Conservation (phyloP, 1,140 invertebrate genomes). For the Cherax destructor region DNA sequence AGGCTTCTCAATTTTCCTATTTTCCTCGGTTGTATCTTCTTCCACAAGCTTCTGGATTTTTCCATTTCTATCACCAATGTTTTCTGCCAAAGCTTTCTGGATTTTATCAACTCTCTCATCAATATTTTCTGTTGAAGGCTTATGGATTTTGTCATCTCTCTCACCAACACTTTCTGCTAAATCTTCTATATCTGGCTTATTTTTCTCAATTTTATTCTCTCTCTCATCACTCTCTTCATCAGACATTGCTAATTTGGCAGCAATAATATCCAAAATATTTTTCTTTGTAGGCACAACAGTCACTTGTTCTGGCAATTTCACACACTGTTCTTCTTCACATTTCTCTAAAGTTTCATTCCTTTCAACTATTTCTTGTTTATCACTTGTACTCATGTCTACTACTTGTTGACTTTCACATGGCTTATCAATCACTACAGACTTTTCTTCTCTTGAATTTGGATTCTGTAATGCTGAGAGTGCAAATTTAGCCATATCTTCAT, state of each 20-base stretch:
- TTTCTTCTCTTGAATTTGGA: conserved; percentile 13
- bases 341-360: conserved; percentile 4
- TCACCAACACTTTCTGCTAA: not conserved
- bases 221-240: conserved; percentile 62
- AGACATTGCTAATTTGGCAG: conserved; percentile 69
- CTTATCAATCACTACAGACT: not conserved
- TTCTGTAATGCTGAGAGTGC: conserved; percentile 64
- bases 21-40: not conserved
- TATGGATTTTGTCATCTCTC: not conserved
- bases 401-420: not conserved
- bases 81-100: too few species aligned
- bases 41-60: not conserved
- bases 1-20: not conserved
- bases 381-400: not conserved
- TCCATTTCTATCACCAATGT: too few species aligned
- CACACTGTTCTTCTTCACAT: not conserved
- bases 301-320: not conserved
- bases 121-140: too few species aligned
- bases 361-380: not conserved
- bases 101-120: too few species aligned
- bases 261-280: conserved; percentile 70
- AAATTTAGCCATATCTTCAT: conserved; percentile 70
- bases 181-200: not conserved
- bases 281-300: conserved; percentile 47
- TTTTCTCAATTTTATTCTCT: conserved; percentile 14